A percentile compares a stretch with the other conserved stretches of the same genome.
Evolutionary conservation across 2,888 invertebrate species (phyloP).

Genomic region (Elgonia sp.): DNA sequence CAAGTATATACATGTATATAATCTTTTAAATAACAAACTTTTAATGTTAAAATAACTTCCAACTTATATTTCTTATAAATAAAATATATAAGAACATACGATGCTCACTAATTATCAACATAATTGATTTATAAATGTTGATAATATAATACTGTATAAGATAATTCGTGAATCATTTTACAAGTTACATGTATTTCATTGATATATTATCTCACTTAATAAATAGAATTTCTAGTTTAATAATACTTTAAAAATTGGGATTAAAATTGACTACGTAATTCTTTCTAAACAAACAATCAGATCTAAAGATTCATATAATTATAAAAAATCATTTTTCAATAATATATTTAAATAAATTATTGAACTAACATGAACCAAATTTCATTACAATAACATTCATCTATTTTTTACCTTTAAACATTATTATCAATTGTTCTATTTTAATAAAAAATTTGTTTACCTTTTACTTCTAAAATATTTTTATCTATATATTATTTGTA

Average conservation of each 20-base stretch:
- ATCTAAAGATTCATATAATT: too few relatives aligned
- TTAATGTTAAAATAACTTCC: neutral
- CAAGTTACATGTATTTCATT: slow-evolving; percentile 29
- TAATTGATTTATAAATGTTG: slow-evolving; percentile 20
- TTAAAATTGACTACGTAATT: neutral
- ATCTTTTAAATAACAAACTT: neutral
- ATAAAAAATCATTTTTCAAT: neutral
- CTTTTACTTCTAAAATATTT: too few relatives aligned
- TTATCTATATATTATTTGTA: too few relatives aligned
- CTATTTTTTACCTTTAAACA: too few relatives aligned
- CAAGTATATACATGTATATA: slow-evolving; percentile 15
- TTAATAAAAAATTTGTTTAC: too few relatives aligned
- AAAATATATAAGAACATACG: slow-evolving; percentile 1
- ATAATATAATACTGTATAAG: slow-evolving; percentile 71
- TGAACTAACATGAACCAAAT: too few relatives aligned
- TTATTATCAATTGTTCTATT: too few relatives aligned
- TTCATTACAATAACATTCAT: too few relatives aligned
- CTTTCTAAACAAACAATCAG: too few relatives aligned
- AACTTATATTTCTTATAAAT: neutral
- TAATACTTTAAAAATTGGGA: neutral
- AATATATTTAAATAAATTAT: neutral
- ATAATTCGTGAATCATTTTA: slow-evolving; percentile 75
- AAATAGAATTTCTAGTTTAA: neutral
- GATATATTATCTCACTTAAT: neutral
- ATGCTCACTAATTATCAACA: neutral